These are phyloP conservation scores for Porites rus DNA, from an alignment of 92 coral and sea anemone species.

Conservation along the genomic window DNA sequence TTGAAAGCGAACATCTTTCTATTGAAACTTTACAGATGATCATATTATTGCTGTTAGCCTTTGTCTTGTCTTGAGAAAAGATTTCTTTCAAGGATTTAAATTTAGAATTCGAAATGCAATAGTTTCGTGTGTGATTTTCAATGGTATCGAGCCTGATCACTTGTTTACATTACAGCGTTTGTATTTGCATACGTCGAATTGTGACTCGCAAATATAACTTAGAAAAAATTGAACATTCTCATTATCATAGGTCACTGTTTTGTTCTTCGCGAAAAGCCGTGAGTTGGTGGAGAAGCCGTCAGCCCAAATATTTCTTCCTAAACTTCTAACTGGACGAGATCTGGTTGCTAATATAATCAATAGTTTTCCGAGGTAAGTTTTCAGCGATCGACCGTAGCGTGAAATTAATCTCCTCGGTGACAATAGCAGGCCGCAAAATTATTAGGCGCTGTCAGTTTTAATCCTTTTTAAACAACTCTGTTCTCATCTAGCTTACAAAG, in stretches of 20 bases:
- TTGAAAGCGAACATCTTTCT: not conserved
- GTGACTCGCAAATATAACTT: not conserved
- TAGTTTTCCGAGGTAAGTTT: slow-evolving; percentile 79
- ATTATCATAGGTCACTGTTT: slow-evolving; percentile 74
- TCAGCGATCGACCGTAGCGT: not conserved
- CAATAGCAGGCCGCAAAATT: slow-evolving; percentile 1
- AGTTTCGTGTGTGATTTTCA: not conserved
- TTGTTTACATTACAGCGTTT: slow-evolving; percentile 14
- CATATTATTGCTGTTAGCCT: not conserved
- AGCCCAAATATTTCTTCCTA: slow-evolving; percentile 65
- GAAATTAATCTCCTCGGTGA: slow-evolving; percentile 32
- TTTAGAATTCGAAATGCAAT: not conserved
- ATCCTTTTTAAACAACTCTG: not conserved
- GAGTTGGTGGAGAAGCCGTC: slow-evolving; percentile 82
- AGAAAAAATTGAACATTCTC: not conserved
- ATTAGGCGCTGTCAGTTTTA: slow-evolving; percentile 8
- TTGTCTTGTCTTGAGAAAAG: not conserved
- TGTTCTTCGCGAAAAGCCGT: slow-evolving; percentile 97
- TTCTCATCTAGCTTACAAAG: not conserved
- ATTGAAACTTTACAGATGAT: not conserved
- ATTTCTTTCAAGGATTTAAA: not conserved
- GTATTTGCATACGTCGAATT: slow-evolving; percentile 30
- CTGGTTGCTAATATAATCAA: slow-evolving; percentile 59
- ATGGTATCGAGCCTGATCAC: not conserved
- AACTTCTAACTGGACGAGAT: slow-evolving; percentile 57